Conservation (phyloP, 2,797 vertebrate genomes). For the Rhinogobio ventralis region DNA sequence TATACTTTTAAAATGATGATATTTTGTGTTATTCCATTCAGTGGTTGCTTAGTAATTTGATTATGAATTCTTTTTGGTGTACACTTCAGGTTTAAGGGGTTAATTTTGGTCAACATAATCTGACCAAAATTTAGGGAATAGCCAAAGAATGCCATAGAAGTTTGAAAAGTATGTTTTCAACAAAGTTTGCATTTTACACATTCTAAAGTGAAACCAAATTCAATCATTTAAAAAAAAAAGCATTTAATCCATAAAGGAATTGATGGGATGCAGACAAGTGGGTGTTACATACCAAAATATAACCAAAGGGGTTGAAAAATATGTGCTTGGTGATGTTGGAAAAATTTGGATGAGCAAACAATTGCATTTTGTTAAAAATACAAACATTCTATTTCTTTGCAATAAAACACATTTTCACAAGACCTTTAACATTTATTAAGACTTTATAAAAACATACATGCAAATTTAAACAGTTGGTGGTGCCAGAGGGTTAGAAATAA, state of each 20-base stretch:
- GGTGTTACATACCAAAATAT: neutral
- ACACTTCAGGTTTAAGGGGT: no score
- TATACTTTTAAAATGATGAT: no score
- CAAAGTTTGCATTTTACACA: neutral
- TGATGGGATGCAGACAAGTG: neutral
- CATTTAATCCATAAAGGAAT: neutral
- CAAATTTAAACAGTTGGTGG: neutral
- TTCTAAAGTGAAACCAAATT: neutral
- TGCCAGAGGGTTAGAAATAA: neutral
- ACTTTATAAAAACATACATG: neutral
- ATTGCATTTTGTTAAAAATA: no score
- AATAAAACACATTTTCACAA: neutral
- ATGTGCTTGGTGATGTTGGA: neutral
- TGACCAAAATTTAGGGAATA: neutral
- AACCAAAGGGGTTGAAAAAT: neutral
- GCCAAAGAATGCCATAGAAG: neutral
- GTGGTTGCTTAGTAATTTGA: no score
- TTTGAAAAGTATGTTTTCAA: neutral
- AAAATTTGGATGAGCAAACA: neutral
- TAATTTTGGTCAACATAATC: neutral
- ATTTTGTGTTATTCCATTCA: no score
- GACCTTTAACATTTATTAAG: neutral
- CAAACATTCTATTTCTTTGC: neutral
- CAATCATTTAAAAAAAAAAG: neutral
- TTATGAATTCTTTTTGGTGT: no score